Evolutionary conservation across 2,113 vertebrate species (phyloP).

Genomic region (Podiceps cristatus): DNA sequence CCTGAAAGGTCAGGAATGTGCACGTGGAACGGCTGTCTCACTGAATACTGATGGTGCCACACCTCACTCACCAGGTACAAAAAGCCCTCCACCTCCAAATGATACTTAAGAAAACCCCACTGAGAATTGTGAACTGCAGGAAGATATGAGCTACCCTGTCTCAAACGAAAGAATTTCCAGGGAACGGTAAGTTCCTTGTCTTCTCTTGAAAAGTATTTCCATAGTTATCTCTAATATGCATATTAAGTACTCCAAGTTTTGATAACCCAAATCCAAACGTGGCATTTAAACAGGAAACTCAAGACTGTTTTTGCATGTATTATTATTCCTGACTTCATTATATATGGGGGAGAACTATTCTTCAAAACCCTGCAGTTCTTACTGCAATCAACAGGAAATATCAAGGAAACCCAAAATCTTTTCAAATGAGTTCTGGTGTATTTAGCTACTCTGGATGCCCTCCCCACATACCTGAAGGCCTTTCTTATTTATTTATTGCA

Average conservation of each 20-base stretch:
- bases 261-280: not conserved
- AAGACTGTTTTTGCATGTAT: not conserved
- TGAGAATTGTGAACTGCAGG: not conserved
- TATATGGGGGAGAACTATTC: not conserved
- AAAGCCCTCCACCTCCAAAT: no score
- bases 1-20: not conserved
- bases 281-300: not conserved
- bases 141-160: not conserved
- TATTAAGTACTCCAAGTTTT: not conserved
- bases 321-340: not conserved
- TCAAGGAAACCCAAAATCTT: not conserved
- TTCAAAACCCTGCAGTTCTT: not conserved
- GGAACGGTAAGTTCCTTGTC: not conserved
- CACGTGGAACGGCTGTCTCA: not conserved
- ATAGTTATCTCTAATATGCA: not conserved
- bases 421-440: not conserved
- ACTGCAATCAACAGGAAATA: not conserved
- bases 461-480: not conserved
- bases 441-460: not conserved
- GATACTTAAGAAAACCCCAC: no score
- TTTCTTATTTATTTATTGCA: not conserved
- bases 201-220: not conserved
- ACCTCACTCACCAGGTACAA: not conserved
- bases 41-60: not conserved
- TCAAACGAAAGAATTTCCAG: not conserved